Conservation (phyloP, 2,888 invertebrate genomes). For the Clostera curtula region DNA sequence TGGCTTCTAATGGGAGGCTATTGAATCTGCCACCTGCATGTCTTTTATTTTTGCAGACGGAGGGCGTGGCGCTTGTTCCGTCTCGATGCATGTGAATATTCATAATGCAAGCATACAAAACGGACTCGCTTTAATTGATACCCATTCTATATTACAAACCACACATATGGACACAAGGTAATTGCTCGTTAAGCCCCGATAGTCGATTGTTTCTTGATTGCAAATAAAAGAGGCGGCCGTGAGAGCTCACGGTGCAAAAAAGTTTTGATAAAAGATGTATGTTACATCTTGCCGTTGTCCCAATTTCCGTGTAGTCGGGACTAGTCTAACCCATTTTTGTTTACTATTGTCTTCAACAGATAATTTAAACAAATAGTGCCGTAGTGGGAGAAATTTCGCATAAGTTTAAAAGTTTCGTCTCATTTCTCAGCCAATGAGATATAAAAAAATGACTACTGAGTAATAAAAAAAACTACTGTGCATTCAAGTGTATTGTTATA, state of each 20-base stretch:
- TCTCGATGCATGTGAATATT: slow-evolving; percentile 55
- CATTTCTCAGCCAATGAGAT: too few species aligned
- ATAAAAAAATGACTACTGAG: too few species aligned
- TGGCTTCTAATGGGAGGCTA: slow-evolving; percentile 70
- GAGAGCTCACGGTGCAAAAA: slow-evolving; percentile 36
- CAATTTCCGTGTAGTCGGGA: too few species aligned
- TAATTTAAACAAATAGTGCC: too few species aligned
- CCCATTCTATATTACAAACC: slow-evolving; percentile 35
- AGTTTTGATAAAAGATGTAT: slow-evolving; percentile 35
- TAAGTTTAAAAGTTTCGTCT: too few species aligned
- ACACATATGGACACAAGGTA: slow-evolving; percentile 56
- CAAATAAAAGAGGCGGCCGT: slow-evolving; percentile 45
- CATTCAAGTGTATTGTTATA: too few species aligned
- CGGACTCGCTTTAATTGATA: slow-evolving; percentile 64
- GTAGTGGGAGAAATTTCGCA: too few species aligned
- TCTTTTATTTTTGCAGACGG: slow-evolving; percentile 51
- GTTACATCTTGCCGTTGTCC: slow-evolving; percentile 4
- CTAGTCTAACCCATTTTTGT: too few species aligned
- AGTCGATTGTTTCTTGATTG: slow-evolving; percentile 65
- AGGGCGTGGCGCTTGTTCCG: slow-evolving; percentile 35
- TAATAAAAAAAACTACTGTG: too few species aligned
- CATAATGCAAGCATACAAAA: slow-evolving; percentile 46
- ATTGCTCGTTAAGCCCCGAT: slow-evolving; percentile 67
- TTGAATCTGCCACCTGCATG: slow-evolving; percentile 67
- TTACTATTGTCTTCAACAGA: too few species aligned